A percentile compares a stretch with the other conserved stretches of the same genome.
phyloP scores from a whole-genome alignment of 2,888 invertebrate genomes.

The Cosmia trapezina region DNA sequence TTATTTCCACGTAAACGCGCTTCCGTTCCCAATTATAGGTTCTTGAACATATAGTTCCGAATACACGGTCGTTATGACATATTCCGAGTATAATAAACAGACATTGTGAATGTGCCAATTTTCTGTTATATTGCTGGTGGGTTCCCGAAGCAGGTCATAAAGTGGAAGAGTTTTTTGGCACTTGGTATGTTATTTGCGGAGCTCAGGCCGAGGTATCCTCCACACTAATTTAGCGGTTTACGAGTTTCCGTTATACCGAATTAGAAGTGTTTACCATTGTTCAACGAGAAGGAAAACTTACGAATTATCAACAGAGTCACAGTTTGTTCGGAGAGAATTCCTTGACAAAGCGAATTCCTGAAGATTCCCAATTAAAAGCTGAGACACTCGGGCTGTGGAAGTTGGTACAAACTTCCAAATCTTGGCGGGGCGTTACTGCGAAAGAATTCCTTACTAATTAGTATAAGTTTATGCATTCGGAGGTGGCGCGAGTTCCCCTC shows the following conservation, averaged over 20 bases:
- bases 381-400: conserved; percentile 84
- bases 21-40: conserved; percentile 67
- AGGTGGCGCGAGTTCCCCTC: conserved; percentile 73
- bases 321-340: conserved; percentile 82
- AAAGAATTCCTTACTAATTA: conserved; percentile 89
- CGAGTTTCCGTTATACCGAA: conserved; percentile 55
- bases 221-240: conserved; percentile 59
- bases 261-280: conserved; percentile 65
- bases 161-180: conserved; percentile 65
- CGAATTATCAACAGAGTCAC: conserved; percentile 78
- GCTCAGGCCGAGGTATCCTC: conserved; percentile 44
- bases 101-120: conserved; percentile 64
- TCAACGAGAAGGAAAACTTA: conserved; percentile 54
- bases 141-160: conserved; percentile 50
- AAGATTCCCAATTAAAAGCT: conserved; percentile 89
- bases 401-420: conserved; percentile 86
- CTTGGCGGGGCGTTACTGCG: conserved; percentile 80
- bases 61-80: conserved; percentile 50
- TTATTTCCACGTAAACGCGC: conserved; percentile 73
- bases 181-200: conserved; percentile 58
- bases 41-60: conserved; percentile 55
- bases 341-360: conserved; percentile 86
- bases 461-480: conserved; percentile 88
- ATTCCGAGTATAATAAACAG: conserved; percentile 54
- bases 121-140: conserved; percentile 58